These are phyloP conservation scores for Erpobdella octoculata DNA, from an alignment of 2,888 invertebrate species.

Conservation along the genomic window DNA sequence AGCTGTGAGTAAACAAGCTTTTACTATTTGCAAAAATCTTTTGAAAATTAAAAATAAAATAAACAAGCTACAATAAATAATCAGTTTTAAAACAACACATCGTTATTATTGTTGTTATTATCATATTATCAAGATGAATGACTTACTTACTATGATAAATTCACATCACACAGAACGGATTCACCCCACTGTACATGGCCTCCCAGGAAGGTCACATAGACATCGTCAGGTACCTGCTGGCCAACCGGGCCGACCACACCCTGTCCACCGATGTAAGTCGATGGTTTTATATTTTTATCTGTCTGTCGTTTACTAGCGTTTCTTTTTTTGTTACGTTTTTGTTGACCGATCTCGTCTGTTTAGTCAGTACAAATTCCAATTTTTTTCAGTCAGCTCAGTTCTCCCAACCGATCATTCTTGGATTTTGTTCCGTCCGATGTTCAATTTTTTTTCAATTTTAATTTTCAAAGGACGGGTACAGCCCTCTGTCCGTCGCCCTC, in stretches of 20 bases:
- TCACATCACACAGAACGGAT: slow-evolving; percentile 30
- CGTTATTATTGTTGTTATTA: too few relatives aligned
- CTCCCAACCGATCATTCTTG: not conserved
- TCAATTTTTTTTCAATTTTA: too few relatives aligned
- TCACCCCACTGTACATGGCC: slow-evolving; percentile 31
- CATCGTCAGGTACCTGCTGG: slow-evolving; percentile 16
- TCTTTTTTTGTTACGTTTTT: not conserved
- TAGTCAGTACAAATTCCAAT: not conserved
- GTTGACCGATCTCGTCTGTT: not conserved
- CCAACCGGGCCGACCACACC: slow-evolving; percentile 15
- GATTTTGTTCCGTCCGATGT: too few relatives aligned
- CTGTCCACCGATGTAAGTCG: slow-evolving; percentile 24
- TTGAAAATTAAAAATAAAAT: too few relatives aligned
- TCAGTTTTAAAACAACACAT: too few relatives aligned
- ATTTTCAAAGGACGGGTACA: slow-evolving; percentile 26
- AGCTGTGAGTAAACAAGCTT: too few relatives aligned
- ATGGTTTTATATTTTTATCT: too few relatives aligned
- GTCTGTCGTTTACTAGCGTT: not conserved
- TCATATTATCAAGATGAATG: too few relatives aligned
- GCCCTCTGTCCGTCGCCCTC: slow-evolving; percentile 30
- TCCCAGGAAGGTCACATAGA: slow-evolving; percentile 27
- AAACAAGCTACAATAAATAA: too few relatives aligned
- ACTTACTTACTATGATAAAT: too few relatives aligned
- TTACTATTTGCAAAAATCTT: too few relatives aligned
- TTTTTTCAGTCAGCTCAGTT: not conserved